Conservation (phyloP, 2,113 vertebrate genomes). For the Burhinus bistriatus region DNA sequence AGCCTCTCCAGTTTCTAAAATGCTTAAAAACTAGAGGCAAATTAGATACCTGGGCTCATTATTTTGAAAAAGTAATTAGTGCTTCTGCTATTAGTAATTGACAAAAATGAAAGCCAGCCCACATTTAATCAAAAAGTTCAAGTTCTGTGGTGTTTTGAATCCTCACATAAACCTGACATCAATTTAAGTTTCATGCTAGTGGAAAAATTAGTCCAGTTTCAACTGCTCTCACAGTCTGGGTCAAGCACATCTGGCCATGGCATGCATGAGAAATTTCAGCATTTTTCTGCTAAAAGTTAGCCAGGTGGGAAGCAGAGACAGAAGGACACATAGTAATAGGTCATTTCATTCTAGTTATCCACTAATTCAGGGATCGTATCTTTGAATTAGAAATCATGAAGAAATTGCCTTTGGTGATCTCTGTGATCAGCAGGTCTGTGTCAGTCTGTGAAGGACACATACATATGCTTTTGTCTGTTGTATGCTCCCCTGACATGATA, state of each 20-base stretch:
- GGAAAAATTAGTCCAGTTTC: not conserved
- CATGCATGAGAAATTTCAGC: not conserved
- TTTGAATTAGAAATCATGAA: not conserved
- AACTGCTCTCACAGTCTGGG: not conserved
- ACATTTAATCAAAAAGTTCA: not conserved
- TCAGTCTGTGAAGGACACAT: not conserved
- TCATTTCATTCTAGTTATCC: not conserved
- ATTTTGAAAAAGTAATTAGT: not conserved
- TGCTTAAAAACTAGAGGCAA: not conserved
- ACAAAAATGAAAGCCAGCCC: not conserved
- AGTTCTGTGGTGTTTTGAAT: not conserved
- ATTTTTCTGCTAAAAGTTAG: not conserved
- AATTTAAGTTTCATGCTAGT: not conserved
- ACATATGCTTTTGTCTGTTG: not conserved
- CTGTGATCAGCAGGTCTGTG: not conserved
- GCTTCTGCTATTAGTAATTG: not conserved
- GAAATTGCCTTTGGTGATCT: not conserved
- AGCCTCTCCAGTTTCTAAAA: not conserved
- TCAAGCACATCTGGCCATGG: not conserved
- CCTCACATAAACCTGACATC: not conserved
- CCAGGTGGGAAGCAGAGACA: not conserved
- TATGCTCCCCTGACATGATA: not conserved
- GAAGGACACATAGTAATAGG: not conserved
- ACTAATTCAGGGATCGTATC: not conserved
- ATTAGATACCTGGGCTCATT: not conserved